Evolutionary conservation across 23 tunicate species (phyloP).

Genomic region (Aplidium turbinatum): DNA sequence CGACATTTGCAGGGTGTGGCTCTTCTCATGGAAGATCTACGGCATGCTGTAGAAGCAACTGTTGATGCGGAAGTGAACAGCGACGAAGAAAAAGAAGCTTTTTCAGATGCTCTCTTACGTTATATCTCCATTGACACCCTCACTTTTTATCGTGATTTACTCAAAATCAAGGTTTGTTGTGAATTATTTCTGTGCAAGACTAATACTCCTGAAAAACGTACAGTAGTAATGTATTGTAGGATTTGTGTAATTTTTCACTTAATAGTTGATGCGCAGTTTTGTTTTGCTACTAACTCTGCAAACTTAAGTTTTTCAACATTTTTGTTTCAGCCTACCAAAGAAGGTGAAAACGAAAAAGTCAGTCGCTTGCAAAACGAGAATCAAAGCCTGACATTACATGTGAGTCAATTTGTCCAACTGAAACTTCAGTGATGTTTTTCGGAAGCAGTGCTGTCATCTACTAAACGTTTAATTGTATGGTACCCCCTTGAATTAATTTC

Average conservation of each 20-base stretch:
- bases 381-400: slow-evolving; percentile 52
- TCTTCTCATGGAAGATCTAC: slow-evolving; percentile 75
- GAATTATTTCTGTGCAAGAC: background rate
- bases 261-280: no score
- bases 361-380: slow-evolving; percentile 36
- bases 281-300: background rate
- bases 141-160: slow-evolving; percentile 54
- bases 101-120: slow-evolving; percentile 41
- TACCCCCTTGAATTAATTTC: no score
- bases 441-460: no score
- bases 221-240: no score
- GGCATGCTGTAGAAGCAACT: slow-evolving; percentile 72
- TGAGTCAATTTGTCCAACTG: no score
- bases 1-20: slow-evolving; percentile 69
- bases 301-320: background rate
- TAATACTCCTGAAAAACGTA: no score
- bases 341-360: slow-evolving; percentile 36
- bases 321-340: background rate
- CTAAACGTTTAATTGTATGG: no score
- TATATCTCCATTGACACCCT: slow-evolving; percentile 52
- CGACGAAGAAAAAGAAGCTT: slow-evolving; percentile 18
- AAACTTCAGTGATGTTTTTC: no score
- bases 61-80: slow-evolving; percentile 40
- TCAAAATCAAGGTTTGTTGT: slow-evolving; percentile 34
- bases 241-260: no score